Base-by-base conservation (phyloP, 2,797 vertebrate species). In the Knipowitschia caucasica region DNA sequence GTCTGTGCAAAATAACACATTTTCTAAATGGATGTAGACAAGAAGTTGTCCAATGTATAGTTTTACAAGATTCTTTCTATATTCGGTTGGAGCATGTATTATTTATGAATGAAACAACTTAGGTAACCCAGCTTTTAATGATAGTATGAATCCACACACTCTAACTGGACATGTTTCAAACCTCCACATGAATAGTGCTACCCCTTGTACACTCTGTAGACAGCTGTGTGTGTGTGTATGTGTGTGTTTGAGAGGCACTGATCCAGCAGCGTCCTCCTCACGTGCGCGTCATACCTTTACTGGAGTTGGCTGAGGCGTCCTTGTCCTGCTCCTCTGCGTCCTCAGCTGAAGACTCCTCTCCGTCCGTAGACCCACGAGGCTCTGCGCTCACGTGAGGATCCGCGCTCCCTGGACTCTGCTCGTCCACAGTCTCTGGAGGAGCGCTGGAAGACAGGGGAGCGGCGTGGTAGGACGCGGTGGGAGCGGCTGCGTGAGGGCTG, bases 241-340 rank as follows among this genome's bases (percentile, higher is more conserved):
- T 7, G 20, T 11, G 2, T 17, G 10, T 49, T 12, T 33, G 23
- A n/a, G 29, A 33, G n/a, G 30, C 20, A 33, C 1, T 23, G 30
- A 33, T 20, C 15, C 27, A 30, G 14, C 46, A 49, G 2, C 20
- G 46, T 33, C 29, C 24, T 27, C 24, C 29, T 49, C 6, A 49
- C 29, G 46, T 33, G 46, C 33, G 24, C 46, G 29, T 33, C 46
- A 91, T 93, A 98, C 96, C 95, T 94, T 94, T 88, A 64, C 80
- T 77, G 27, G 89, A 82, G 80, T 94, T 95, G 72, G 88, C 86
- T n/a, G 92, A 86, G 75, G 89, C 93, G 52, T 91, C 86, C 79
- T 93, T 93, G 82, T 89, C 89, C 78, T 86, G 89, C 58, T 94
- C 94, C 17, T 93, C 91, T 20, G 90, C 88, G 69, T 94, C 94